A percentile compares a stretch with the other conserved stretches of the same genome.
Evolutionary conservation across 1,140 invertebrate genomes (phyloP).

Genomic region (Drosophila mojavensis): DNA sequence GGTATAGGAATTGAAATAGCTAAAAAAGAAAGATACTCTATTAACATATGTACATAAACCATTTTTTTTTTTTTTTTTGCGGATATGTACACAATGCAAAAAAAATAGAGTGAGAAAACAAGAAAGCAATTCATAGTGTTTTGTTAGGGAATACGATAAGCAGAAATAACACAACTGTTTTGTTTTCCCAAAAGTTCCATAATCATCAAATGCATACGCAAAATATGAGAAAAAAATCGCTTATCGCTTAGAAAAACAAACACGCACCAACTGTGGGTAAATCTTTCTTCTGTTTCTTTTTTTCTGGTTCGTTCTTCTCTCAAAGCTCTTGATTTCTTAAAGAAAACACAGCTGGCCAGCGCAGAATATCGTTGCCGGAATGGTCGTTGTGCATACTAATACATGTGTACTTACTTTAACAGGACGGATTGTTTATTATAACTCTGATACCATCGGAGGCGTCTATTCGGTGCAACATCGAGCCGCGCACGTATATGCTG

Average conservation of each 20-base stretch:
- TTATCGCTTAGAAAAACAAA: slow-evolving; percentile 14
- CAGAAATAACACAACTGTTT: neutral
- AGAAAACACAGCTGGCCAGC: neutral
- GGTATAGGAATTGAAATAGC: too few species aligned
- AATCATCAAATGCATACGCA: neutral
- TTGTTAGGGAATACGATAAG: neutral
- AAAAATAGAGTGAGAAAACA: neutral
- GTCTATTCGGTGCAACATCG: slow-evolving; percentile 89
- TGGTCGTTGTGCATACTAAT: neutral
- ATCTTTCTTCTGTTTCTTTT: too few species aligned
- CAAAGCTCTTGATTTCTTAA: too few species aligned
- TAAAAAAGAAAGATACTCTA: too few species aligned
- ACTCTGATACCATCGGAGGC: slow-evolving; percentile 91
- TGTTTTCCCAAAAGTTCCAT: neutral
- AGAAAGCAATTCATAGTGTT: neutral
- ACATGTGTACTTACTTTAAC: neutral
- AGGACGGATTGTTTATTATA: slow-evolving; percentile 91
- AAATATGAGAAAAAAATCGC: neutral
- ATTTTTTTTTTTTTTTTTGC: neutral
- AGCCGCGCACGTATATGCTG: slow-evolving; percentile 89
- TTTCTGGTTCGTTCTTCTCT: too few species aligned
- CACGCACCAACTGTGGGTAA: neutral
- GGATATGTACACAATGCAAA: neutral
- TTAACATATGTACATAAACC: too few species aligned
- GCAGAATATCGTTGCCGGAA: neutral